Base-by-base conservation (phyloP, 1,140 invertebrate genomes). In the Dysdera silvatica region DNA sequence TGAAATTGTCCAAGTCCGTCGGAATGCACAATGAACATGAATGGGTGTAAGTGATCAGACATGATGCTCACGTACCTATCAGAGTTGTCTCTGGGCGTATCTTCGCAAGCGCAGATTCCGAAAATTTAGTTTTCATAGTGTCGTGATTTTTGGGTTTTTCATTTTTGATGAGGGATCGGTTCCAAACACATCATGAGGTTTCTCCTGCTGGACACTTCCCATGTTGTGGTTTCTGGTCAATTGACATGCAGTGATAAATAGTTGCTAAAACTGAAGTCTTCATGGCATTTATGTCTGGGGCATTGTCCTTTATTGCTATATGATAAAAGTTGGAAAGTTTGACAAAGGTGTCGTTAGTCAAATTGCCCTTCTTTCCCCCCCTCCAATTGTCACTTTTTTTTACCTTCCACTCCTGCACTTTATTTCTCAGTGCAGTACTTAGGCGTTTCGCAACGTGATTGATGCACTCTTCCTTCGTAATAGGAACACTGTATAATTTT, bases 271-370 rank as follows among this genome's bases (percentile, higher is more conserved):
- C 32, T 14, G 26, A 12, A 45, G 37, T 45, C 23, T 45, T 57
- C 37, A 57, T 57, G 14, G 7, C n/a, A 26, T 41, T 10, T 0
- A 57, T 23, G 45, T 43, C 24, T n/a, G 37, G 24, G 16, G 14
- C 24, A 32, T 56, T 56, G 5, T 57, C 28, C 20, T 45, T 43
- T 28, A 57, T n/a, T 37, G 40, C 54, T 26, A 28, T 14, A 12
- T 29, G 18, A 12, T 57, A 57, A 45, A 45, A 57, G n/a, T 57
- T 43, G 16, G 28, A 26, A 4, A 57, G 37, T 45, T 45, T 57
- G 10, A 14, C 23, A 29, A 57, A 45, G 3, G 4, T 45, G 1
- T 57, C 23, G n/a, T 45, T 23, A 3, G 20, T 57, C 6, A 57
- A 18, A n/a, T 28, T 43, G 7, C 37, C 37, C 8, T 10, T n/a